These are phyloP conservation scores for Andrena fulva DNA, from an alignment of 2,888 invertebrate genomes.

Conservation along the genomic window DNA sequence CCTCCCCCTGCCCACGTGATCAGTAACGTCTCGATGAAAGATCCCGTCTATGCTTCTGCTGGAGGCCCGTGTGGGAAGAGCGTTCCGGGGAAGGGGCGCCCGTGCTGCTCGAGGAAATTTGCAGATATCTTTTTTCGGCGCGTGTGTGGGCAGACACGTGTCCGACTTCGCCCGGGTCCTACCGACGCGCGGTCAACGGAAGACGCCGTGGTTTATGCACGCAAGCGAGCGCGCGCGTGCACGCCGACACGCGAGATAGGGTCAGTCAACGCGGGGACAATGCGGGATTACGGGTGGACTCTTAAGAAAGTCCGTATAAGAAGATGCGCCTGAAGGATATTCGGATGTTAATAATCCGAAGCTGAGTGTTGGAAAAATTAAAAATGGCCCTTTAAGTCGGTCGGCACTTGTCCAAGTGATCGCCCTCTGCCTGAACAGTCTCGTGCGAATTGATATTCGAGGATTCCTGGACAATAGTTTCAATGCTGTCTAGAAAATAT, in stretches of 20 bases:
- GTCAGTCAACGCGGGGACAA: not conserved
- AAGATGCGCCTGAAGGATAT: not conserved
- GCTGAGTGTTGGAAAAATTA: no score
- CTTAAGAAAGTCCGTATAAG: not conserved
- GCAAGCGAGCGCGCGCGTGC: constrained; percentile 24
- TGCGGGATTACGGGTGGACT: no score
- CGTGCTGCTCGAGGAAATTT: constrained; percentile 49
- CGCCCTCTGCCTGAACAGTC: no score
- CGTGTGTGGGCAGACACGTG: constrained; percentile 67
- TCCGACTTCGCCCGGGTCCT: constrained; percentile 39
- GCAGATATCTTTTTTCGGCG: constrained; percentile 60
- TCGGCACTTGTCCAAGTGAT: no score
- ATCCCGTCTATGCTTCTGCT: not conserved
- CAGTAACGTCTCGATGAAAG: constrained; percentile 34
- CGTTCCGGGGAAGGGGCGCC: constrained; percentile 34
- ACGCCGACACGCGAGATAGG: not conserved
- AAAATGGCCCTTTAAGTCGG: no score
- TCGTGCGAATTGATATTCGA: no score
- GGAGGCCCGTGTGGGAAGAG: constrained; percentile 30
- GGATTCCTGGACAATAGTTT: no score
- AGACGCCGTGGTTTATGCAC: constrained; percentile 37
- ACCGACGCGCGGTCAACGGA: constrained; percentile 7
- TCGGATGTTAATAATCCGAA: no score
- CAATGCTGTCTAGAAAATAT: no score
- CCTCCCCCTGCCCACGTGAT: constrained; percentile 20